Evolutionary conservation across 1,140 invertebrate genomes (phyloP).

Genomic region (Conus betulinus): DNA sequence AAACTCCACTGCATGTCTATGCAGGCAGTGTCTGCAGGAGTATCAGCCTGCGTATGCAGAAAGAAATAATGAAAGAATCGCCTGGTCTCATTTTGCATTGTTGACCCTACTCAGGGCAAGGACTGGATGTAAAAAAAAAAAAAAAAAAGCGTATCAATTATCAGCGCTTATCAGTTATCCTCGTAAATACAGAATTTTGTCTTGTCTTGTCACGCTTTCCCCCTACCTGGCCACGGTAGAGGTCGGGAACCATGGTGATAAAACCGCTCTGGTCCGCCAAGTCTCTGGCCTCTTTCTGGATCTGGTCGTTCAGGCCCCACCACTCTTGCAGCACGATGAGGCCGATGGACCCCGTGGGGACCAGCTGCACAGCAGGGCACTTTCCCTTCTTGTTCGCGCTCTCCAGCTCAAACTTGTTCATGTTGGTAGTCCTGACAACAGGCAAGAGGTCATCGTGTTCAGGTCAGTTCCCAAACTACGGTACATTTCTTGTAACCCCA

Average conservation of each 20-base stretch:
- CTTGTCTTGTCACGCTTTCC: background rate
- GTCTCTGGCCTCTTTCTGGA: constrained; percentile 61
- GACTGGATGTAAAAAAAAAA: too few relatives aligned
- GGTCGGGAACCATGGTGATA: constrained; percentile 67
- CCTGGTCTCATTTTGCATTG: too few relatives aligned
- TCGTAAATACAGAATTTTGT: too few relatives aligned
- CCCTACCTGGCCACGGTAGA: constrained; percentile 67
- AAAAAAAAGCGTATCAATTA: too few relatives aligned
- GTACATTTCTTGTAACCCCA: background rate
- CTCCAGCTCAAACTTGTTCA: too few relatives aligned
- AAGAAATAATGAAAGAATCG: too few relatives aligned
- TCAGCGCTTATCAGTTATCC: too few relatives aligned
- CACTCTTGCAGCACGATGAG: constrained; percentile 65
- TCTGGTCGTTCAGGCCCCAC: constrained; percentile 73
- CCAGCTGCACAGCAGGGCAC: constrained; percentile 37
- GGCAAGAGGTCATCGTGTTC: background rate
- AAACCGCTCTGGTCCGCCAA: constrained; percentile 55
- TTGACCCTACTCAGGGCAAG: too few relatives aligned
- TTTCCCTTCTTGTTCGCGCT: constrained; percentile 27
- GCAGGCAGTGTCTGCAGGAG: too few relatives aligned
- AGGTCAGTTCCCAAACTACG: background rate
- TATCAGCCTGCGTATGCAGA: too few relatives aligned
- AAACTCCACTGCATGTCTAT: too few relatives aligned
- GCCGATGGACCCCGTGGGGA: background rate
- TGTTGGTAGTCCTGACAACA: too few relatives aligned